Base-by-base conservation (phyloP, 2,113 vertebrate species). In the Megaceryle maxima region DNA sequence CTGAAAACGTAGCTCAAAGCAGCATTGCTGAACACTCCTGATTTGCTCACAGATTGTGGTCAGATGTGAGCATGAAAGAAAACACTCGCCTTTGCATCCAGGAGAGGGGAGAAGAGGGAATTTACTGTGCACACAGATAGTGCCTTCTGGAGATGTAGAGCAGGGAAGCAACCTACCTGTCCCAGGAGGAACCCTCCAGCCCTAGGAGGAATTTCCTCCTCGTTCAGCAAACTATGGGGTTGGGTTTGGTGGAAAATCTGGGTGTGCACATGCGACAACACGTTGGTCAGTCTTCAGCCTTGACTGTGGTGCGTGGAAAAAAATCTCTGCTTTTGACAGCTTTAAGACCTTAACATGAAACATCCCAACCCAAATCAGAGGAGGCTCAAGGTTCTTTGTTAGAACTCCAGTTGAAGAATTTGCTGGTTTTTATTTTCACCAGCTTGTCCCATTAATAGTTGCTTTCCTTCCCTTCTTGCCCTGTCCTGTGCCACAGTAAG, bases 181-280 rank as follows among this genome's bases (percentile, higher is more conserved):
- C 48, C 22, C 48, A 50, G 22, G 48, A 12, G 48, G 48, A 50
- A 12, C 22, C 48, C 21, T 21, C 21, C 48, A 50, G 48, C 48
- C 50, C 50, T 22, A 24, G 24, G 50, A 44, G 50, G 67, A n/a
- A 41, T 41, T 41, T 51, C 25, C 44, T 24, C 2, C 3, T 9
- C 22, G 0, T 55, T 68, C 69, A 20, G 8, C 15, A 15, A 16
- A 7, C 24, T 12, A 24, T 7, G 48, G 2, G 31, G n/a, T 57
- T 89, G 33, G 48, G 4, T n/a, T 33, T 25, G 28, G 25, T 25
- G 78, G 33, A 39, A 86, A 21, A 50, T 21, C 17, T 2, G 2
- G 16, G 6, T 2, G 4, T 13, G 26, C 13, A 16, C 2, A 1
- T 9, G 18, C 4, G 39, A 41, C 56, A 20, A 22, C 31, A 4